A percentile compares a stretch with the other conserved stretches of the same genome.
phyloP scores from a whole-genome alignment of 2,113 vertebrate genomes.

The Cichladusa arquata region DNA sequence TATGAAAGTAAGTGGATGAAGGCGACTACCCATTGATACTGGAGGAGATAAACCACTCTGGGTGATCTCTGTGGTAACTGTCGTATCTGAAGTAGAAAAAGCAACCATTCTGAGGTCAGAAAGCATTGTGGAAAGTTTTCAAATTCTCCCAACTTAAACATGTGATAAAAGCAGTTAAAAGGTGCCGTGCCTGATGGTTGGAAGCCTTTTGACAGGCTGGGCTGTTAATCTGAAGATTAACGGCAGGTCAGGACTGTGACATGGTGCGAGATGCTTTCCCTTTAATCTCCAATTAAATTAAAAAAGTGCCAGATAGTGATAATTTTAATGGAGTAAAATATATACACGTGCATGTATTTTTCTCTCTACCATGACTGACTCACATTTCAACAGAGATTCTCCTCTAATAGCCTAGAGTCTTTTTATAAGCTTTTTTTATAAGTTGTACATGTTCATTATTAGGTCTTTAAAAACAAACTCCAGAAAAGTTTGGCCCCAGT shows the following conservation, averaged over 20 bases:
- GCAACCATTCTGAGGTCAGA: background rate
- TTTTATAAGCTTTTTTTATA: background rate
- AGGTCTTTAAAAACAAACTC: background rate
- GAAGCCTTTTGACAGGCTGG: background rate
- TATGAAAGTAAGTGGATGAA: background rate
- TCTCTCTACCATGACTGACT: background rate
- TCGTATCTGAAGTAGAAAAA: background rate
- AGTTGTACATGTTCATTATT: background rate
- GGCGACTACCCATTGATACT: fast-evolving
- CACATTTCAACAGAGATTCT: background rate
- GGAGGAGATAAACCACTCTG: background rate
- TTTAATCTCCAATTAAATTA: background rate
- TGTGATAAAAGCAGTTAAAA: background rate
- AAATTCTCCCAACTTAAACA: background rate
- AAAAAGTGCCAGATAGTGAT: background rate
- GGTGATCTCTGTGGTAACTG: background rate
- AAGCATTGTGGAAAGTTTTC: background rate
- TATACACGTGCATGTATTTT: fast-evolving
- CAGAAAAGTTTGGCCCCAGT: background rate
- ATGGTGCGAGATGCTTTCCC: background rate
- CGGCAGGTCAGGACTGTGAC: background rate
- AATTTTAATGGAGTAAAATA: background rate
- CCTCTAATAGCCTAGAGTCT: background rate
- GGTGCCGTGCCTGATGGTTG: background rate
- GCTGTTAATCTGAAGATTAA: background rate